Percentiles rank a stretch among this genome's conserved stretches.
These are phyloP conservation scores for Scolopax mira DNA, from an alignment of 2,113 vertebrate genomes.

Conservation along the genomic window DNA sequence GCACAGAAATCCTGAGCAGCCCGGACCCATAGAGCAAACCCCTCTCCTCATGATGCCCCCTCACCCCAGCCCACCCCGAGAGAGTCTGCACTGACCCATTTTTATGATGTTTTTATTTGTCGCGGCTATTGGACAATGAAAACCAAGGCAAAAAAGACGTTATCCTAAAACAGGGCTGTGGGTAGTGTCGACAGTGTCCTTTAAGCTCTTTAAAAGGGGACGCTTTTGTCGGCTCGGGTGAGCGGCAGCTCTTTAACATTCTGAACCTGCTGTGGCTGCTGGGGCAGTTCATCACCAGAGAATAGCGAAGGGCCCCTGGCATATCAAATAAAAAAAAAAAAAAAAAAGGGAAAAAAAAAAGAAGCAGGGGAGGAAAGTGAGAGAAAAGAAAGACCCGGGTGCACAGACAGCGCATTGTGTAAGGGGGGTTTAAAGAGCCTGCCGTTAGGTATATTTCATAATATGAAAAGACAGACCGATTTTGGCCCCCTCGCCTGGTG, in stretches of 20 bases:
- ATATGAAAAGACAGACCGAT: slow-evolving; percentile 79
- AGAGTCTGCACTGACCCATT: slow-evolving; percentile 54
- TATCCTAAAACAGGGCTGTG: background rate
- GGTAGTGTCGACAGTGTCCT: slow-evolving; percentile 30
- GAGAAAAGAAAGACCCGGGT: slow-evolving; percentile 37
- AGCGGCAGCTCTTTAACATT: slow-evolving; percentile 72
- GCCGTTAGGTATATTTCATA: slow-evolving; percentile 76
- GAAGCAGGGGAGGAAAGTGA: background rate
- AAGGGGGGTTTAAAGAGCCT: slow-evolving; percentile 32
- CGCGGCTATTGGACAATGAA: background rate
- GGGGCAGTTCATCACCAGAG: slow-evolving; percentile 70
- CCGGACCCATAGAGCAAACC: background rate
- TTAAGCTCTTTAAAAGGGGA: slow-evolving; percentile 60
- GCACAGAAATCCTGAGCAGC: background rate
- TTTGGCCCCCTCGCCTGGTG: slow-evolving; percentile 72
- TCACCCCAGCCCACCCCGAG: background rate
- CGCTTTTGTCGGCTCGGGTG: slow-evolving; percentile 74
- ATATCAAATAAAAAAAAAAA: slow-evolving; percentile 36
- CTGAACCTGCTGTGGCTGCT: slow-evolving; percentile 67
- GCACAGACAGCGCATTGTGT: slow-evolving; percentile 65
- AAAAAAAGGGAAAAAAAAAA: too few relatives aligned
- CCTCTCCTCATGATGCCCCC: background rate
- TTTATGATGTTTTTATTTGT: slow-evolving; percentile 48
- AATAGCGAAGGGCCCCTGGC: slow-evolving; percentile 67
- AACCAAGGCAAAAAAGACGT: background rate